Conservation (phyloP, 1,140 invertebrate genomes). For the Drosophila watanabei region DNA sequence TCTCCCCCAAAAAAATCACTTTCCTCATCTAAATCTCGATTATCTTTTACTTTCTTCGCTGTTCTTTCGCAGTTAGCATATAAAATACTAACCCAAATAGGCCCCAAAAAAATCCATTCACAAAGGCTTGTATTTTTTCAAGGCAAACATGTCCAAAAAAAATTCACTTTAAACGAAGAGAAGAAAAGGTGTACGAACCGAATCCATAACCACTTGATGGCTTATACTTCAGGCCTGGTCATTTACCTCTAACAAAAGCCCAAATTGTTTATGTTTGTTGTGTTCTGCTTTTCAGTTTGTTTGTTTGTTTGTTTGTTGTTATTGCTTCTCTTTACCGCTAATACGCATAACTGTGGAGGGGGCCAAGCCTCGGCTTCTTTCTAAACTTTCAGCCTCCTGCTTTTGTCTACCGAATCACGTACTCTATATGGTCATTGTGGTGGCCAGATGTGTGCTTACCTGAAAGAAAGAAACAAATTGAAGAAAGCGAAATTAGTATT, state of each 20-base stretch:
- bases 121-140: slow-evolving; percentile 24
- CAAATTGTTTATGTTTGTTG: slow-evolving; percentile 78
- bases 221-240: slow-evolving; percentile 45
- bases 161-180: slow-evolving; percentile 32
- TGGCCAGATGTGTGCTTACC: slow-evolving; percentile 55
- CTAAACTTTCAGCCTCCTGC: slow-evolving; percentile 12
- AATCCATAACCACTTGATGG: slow-evolving; percentile 37
- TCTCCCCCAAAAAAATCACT: slow-evolving; percentile 15
- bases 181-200: slow-evolving; percentile 28
- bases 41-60: slow-evolving; percentile 34
- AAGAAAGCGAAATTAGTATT: slow-evolving; percentile 80
- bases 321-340: slow-evolving; percentile 61
- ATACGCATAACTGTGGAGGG: slow-evolving; percentile 46
- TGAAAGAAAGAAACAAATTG: slow-evolving; percentile 43
- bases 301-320: slow-evolving; percentile 31
- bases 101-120: not conserved
- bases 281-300: slow-evolving; percentile 2
- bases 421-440: slow-evolving; percentile 57
- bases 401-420: slow-evolving; percentile 59
- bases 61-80: slow-evolving; percentile 18
- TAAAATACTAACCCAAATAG: slow-evolving; percentile 33
- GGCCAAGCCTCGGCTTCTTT: not conserved
- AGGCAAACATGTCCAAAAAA: slow-evolving; percentile 36
- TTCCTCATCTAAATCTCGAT: slow-evolving; percentile 18
- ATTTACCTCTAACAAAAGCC: slow-evolving; percentile 64